Evolutionary conservation across 2,113 vertebrate species (phyloP), one percentile per base, ranked within the genome.

Genomic region (Eonycteris spelaea): DNA sequence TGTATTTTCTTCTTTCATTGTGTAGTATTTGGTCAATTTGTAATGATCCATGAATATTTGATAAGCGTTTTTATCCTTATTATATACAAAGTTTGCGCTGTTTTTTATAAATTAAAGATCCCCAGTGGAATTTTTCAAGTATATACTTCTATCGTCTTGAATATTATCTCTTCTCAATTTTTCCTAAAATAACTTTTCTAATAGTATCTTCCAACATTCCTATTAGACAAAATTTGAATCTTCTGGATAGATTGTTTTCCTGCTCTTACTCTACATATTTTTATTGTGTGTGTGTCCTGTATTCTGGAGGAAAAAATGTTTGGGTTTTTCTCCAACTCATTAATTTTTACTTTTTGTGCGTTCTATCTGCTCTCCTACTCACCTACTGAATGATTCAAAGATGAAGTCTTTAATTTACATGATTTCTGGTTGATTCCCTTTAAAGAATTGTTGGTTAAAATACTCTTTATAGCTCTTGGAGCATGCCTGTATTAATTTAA

Each of bases 341-440:
- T 82, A 70, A 93, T 77, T 90, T 71, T 33, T 55, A 92, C 79
- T 67, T 91, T 73, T 86, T 85, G 18, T 84, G 30, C 79, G 71
- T 65, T 4, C 53, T 48, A 55, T 68, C 84, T 94, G 83, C 65
- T 74, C 1, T 59, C 89, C 71, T 68, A 18, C 19, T 94, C n/a
- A 15, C 90, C 35, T 68, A 45, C 18, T 88, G 70, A 94, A 78
- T 89, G 91, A 70, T 63, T 80, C 84, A 86, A 77, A 90, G 35
- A 43, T 24, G 21, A 86, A 92, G 53, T 3, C 40, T 90, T 92
- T 94, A 63, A 45, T 94, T 94, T 92, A 55, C 51, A 55, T 19
- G 21, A 74, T 86, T 79, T 12, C 59, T 33, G 7, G 15, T 59
- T 89, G 77, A 88, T 79, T 91, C 14, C 78, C 75, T 40, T 91